Evolutionary conservation across 2,797 vertebrate species (phyloP).

Genomic region (Falco naumanni): DNA sequence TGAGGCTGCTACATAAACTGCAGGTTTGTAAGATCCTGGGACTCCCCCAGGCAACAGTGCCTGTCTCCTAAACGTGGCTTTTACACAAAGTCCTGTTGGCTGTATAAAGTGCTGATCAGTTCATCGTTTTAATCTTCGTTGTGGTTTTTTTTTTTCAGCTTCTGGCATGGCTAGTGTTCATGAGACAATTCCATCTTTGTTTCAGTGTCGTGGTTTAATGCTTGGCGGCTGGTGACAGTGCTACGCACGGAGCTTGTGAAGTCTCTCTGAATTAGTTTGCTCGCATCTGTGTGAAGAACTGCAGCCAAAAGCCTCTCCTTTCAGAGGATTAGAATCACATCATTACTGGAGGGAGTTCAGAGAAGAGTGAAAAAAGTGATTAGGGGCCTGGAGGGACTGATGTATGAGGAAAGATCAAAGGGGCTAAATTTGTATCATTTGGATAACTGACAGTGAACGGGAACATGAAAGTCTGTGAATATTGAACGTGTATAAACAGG

Average conservation of each 20-base stretch:
- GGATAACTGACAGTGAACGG: constrained; percentile 40
- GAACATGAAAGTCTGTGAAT: constrained; percentile 42
- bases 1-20: background rate
- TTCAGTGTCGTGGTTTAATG: background rate
- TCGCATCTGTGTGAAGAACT: constrained; percentile 21
- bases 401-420: constrained; percentile 59
- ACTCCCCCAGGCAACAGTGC: background rate
- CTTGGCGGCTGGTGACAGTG: constrained; percentile 7
- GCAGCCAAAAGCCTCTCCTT: constrained; percentile 45
- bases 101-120: background rate
- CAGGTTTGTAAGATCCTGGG: background rate
- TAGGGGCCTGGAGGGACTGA: constrained; percentile 51
- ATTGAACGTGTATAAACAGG: background rate
- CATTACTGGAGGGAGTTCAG: constrained; percentile 69
- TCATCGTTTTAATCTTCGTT: background rate
- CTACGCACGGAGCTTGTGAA: background rate
- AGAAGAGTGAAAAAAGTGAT: constrained; percentile 67
- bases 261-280: constrained; percentile 30
- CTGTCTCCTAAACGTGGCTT: background rate
- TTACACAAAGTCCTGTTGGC: background rate
- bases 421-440: constrained; percentile 52
- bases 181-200: constrained; percentile 34
- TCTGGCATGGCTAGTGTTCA: background rate
- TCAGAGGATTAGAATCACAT: constrained; percentile 66
- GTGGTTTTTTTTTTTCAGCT: constrained; percentile 1